These are phyloP conservation scores for Pyrgilauda ruficollis DNA, from an alignment of 2,113 vertebrate genomes.

Conservation along the genomic window DNA sequence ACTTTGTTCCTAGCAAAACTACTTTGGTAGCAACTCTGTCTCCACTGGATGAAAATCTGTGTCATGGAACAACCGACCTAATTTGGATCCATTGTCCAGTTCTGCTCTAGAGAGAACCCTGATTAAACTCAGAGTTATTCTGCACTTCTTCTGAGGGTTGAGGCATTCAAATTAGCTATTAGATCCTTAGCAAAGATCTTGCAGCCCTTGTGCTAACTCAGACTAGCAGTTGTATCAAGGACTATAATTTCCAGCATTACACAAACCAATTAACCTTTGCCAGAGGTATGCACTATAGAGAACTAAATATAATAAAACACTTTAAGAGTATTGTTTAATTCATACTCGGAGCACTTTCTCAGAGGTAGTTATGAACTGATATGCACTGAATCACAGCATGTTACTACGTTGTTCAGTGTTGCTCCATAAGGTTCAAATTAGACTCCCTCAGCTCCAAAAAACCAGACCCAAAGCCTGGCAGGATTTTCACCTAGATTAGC, in stretches of 20 bases:
- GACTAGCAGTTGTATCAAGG: not conserved
- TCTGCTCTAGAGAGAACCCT: not conserved
- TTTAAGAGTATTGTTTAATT: conserved; percentile 7
- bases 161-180: not conserved
- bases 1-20: conserved; percentile 59
- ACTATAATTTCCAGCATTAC: not conserved
- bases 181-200: not conserved
- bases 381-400: not conserved
- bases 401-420: not conserved
- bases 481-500: not conserved
- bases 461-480: not conserved
- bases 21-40: conserved; percentile 28
- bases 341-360: not conserved
- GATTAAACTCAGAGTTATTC: not conserved
- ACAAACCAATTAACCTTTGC: conserved; percentile 61
- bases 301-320: conserved; percentile 21
- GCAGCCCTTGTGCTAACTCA: not conserved
- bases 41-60: not conserved
- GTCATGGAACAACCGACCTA: not conserved
- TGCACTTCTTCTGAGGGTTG: not conserved
- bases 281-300: not conserved
- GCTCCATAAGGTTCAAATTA: not conserved
- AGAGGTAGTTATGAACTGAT: not conserved
- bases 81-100: not conserved
- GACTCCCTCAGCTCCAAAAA: not conserved